phyloP scores from a whole-genome alignment of 2,797 vertebrate genomes.

The Gallinago nigripennis region DNA sequence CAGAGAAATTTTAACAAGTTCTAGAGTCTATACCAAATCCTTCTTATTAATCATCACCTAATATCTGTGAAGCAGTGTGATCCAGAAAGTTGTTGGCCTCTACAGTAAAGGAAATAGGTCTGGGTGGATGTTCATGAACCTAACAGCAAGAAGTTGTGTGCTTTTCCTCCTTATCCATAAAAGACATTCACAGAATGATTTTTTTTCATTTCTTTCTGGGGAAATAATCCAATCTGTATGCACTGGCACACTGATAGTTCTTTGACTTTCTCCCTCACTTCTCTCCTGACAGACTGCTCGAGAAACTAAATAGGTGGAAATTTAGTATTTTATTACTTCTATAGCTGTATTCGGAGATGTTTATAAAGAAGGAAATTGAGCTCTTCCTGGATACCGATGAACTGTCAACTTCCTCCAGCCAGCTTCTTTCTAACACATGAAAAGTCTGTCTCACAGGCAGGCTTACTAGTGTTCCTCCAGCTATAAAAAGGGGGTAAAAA shows the following conservation, averaged over 20 bases:
- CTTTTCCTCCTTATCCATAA: not conserved
- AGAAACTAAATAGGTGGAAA: not conserved
- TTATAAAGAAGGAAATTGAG: conserved; percentile 2
- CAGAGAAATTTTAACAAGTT: not conserved
- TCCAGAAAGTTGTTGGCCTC: not conserved
- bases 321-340: conserved; percentile 3
- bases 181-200: not conserved
- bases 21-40: not conserved
- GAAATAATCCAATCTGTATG: not conserved
- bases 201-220: not conserved
- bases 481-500: not conserved
- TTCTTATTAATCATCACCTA: not conserved
- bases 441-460: not conserved
- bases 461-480: not conserved
- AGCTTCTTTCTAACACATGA: not conserved
- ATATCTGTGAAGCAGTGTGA: not conserved
- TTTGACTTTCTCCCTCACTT: not conserved
- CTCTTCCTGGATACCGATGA: conserved; percentile 30
- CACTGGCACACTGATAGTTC: not conserved
- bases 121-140: not conserved
- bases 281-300: not conserved
- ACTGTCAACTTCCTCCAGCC: conserved; percentile 11
- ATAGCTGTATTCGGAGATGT: not conserved
- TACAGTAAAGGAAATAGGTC: not conserved
- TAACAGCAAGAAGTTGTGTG: not conserved